These are phyloP conservation scores for Crocidura indochinensis DNA, from an alignment of 2,797 vertebrate species.

Conservation along the genomic window DNA sequence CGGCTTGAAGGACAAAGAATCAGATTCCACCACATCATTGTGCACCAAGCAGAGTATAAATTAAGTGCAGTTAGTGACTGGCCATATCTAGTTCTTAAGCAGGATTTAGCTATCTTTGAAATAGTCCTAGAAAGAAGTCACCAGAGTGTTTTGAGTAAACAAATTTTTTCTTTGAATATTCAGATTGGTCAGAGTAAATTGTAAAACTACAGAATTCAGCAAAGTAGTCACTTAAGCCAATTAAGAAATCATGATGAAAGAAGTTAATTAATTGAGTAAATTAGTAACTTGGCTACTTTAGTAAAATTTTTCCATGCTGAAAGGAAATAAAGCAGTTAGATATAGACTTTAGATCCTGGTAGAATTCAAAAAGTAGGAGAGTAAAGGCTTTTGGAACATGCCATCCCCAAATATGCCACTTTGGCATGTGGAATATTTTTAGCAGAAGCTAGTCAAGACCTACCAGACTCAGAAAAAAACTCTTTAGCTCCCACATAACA, in stretches of 20 bases:
- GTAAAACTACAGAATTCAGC: conserved; percentile 61
- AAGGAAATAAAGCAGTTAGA: conserved; percentile 47
- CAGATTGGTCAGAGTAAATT: conserved; percentile 62
- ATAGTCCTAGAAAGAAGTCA: conserved; percentile 52
- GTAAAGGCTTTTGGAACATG: background rate
- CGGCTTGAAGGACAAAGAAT: conserved; percentile 42
- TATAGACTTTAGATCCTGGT: conserved; percentile 28
- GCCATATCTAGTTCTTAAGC: conserved; percentile 23
- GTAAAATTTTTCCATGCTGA: conserved; percentile 55
- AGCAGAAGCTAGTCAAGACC: background rate
- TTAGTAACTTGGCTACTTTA: conserved; percentile 64
- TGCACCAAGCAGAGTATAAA: conserved; percentile 33
- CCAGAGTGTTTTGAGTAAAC: conserved; percentile 47
- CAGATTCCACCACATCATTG: conserved; percentile 40
- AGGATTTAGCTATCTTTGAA: conserved; percentile 48
- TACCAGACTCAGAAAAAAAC: background rate
- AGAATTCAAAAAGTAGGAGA: background rate
- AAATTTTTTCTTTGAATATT: conserved; percentile 26
- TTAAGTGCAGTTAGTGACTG: conserved; percentile 24
- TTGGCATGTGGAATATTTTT: background rate
- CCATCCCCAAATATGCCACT: background rate
- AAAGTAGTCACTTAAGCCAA: conserved; percentile 67
- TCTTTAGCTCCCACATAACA: background rate
- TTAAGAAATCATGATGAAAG: conserved; percentile 66
- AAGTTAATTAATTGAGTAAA: conserved; percentile 72